phyloP scores from a whole-genome alignment of 2,113 vertebrate species.

The Tragelaphus buxtoni region DNA sequence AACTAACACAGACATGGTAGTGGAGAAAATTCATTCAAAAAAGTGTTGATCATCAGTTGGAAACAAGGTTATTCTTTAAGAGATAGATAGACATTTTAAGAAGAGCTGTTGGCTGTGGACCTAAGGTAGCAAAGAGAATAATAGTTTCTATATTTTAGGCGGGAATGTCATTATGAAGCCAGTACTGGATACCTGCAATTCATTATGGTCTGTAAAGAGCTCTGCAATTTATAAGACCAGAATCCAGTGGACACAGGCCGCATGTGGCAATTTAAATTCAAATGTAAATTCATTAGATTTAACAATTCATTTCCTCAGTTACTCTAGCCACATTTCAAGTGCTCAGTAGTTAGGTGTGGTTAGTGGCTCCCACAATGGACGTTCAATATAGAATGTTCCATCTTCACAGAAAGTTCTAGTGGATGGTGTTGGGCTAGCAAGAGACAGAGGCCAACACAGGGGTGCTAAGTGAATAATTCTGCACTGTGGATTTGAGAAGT shows the following conservation, averaged over 20 bases:
- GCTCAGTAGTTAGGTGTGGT: background rate
- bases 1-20: background rate
- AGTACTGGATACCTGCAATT: background rate
- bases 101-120: background rate
- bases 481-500: background rate
- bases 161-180: background rate
- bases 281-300: background rate
- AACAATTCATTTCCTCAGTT: background rate
- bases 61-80: background rate
- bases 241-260: background rate
- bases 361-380: background rate
- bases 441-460: background rate
- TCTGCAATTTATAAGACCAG: background rate
- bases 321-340: background rate
- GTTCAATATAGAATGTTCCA: background rate
- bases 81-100: background rate
- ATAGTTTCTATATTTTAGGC: background rate
- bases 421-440: background rate
- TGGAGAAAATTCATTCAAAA: background rate
- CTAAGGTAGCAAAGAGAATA: background rate
- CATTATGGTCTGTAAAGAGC: background rate
- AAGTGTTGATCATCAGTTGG: background rate
- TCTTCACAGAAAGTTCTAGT: background rate
- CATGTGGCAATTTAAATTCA: background rate
- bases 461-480: background rate